Percentiles rank a stretch among this genome's conserved stretches.
Conservation (phyloP, 2,888 invertebrate species). For the Acronicta aceris region DNA sequence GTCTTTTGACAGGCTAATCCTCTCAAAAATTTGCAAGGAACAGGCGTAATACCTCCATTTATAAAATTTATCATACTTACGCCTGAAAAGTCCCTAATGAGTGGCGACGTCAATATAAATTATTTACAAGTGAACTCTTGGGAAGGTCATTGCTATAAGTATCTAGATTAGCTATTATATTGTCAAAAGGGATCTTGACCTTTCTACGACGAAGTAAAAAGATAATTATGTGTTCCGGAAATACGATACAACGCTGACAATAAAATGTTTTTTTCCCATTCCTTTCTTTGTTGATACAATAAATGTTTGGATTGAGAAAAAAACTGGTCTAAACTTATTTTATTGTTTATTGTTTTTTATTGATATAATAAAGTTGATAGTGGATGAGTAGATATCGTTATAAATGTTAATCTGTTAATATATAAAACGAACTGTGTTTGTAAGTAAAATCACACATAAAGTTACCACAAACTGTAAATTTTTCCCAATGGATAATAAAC, state of each 20-base stretch:
- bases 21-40: no score
- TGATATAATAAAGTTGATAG: no score
- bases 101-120: slow-evolving; percentile 1
- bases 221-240: slow-evolving; percentile 15
- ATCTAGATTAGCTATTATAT: slow-evolving; percentile 9
- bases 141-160: slow-evolving; percentile 2
- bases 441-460: no score
- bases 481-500: no score
- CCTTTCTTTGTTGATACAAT: slow-evolving; percentile 8
- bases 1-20: no score
- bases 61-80: neutral
- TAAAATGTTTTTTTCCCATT: slow-evolving; percentile 5
- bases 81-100: neutral
- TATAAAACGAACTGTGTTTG: no score
- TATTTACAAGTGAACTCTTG: neutral
- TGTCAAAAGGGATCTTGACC: slow-evolving; percentile 13
- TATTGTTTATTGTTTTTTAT: neutral
- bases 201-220: slow-evolving; percentile 12
- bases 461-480: no score
- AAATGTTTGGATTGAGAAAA: neutral
- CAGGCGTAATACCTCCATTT: no score
- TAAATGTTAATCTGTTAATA: no score
- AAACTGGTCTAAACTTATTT: neutral
- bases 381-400: no score
- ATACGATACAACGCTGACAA: slow-evolving; percentile 1